These are phyloP conservation scores for Spilogale gracilis DNA, from an alignment of 2,113 vertebrate species.

Conservation along the genomic window DNA sequence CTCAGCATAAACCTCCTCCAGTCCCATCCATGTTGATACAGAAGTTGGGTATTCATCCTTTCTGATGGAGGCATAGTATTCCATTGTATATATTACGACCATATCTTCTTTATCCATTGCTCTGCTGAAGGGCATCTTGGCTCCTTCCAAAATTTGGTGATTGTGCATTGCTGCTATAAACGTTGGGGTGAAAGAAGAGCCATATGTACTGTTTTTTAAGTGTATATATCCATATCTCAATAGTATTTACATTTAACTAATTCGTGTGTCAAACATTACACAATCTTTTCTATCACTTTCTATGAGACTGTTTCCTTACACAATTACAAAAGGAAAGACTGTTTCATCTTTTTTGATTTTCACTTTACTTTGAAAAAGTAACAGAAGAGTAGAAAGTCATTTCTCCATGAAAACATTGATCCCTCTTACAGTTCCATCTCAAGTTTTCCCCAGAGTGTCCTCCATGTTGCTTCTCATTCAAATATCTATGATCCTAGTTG, in stretches of 20 bases:
- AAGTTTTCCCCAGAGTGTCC: neutral
- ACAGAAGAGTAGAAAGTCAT: neutral
- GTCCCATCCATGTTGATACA: too few relatives aligned
- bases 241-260: slow-evolving; percentile 39
- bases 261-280: neutral
- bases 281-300: neutral
- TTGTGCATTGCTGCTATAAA: too few relatives aligned
- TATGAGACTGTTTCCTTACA: neutral
- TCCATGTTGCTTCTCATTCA: neutral
- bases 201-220: neutral
- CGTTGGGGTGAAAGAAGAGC: too few relatives aligned
- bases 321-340: neutral
- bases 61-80: too few relatives aligned
- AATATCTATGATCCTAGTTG: neutral
- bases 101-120: too few relatives aligned
- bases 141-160: too few relatives aligned
- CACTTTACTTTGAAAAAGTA: neutral
- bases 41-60: too few relatives aligned
- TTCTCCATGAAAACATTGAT: neutral
- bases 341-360: neutral
- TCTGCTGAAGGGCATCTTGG: too few relatives aligned
- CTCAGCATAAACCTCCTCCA: too few relatives aligned
- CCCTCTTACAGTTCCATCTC: neutral
- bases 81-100: too few relatives aligned
- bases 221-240: neutral